These are phyloP conservation scores for Cotesia congregata DNA, from an alignment of 2,888 invertebrate species.

Conservation along the genomic window DNA sequence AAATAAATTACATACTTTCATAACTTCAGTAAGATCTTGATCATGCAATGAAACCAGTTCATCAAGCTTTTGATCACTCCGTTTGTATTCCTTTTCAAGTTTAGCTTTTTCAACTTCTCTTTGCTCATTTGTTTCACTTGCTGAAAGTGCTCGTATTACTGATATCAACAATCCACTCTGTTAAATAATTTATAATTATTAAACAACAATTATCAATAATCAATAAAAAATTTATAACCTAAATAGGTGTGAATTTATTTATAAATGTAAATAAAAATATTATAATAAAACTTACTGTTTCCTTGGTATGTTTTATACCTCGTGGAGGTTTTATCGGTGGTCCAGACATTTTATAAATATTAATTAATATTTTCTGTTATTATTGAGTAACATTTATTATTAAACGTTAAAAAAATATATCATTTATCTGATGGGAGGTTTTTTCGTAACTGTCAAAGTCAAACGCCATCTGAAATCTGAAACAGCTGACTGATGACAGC, in stretches of 20 bases:
- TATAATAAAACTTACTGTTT: slow-evolving; percentile 77
- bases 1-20: slow-evolving; percentile 72
- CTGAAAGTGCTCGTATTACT: slow-evolving; percentile 93
- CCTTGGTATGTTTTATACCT: slow-evolving; percentile 88
- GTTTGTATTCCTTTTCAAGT: slow-evolving; percentile 92
- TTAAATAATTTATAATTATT: slow-evolving; percentile 41
- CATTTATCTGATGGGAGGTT: background rate
- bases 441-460: background rate
- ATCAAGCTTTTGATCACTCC: slow-evolving; percentile 90
- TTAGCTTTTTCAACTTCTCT: slow-evolving; percentile 93
- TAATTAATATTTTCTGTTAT: slow-evolving; percentile 13
- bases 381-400: background rate
- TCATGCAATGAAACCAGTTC: slow-evolving; percentile 91
- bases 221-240: slow-evolving; percentile 7
- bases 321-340: slow-evolving; percentile 89
- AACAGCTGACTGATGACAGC: background rate
- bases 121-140: slow-evolving; percentile 94
- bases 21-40: slow-evolving; percentile 87
- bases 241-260: slow-evolving; percentile 20
- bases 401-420: background rate
- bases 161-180: slow-evolving; percentile 92
- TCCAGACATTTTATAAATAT: slow-evolving; percentile 69
- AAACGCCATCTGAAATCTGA: background rate
- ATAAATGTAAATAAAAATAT: slow-evolving; percentile 20
- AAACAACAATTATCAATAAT: slow-evolving; percentile 13